Percentiles rank a stretch among this genome's conserved stretches.
Conservation (phyloP, 2,113 vertebrate genomes). For the Phoenicopterus ruber region DNA sequence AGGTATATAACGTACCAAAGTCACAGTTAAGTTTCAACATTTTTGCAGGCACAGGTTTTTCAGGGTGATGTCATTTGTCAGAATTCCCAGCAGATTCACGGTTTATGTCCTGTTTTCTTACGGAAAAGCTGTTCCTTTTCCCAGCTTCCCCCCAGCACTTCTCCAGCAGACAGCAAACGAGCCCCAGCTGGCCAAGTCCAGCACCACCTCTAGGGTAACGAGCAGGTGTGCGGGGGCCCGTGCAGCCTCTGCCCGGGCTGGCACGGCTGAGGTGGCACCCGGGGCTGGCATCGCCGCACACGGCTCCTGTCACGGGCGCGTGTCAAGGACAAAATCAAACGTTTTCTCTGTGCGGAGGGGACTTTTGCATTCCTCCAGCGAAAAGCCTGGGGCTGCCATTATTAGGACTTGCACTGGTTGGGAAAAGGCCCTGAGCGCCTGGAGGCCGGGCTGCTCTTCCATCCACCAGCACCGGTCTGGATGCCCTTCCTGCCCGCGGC, state of each 20-base stretch:
- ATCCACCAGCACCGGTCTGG: accelerated
- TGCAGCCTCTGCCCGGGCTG: background rate
- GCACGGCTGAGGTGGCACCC: background rate
- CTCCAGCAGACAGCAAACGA: background rate
- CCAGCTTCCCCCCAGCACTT: background rate
- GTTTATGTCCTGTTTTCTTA: background rate
- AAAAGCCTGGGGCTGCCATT: background rate
- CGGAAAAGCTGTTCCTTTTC: background rate
- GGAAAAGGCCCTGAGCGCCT: background rate
- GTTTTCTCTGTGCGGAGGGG: accelerated
- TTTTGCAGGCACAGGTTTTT: background rate
- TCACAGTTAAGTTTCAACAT: background rate
- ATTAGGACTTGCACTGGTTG: accelerated
- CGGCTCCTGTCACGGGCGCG: accelerated
- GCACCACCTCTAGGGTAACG: accelerated
- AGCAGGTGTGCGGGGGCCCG: background rate
- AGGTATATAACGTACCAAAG: background rate
- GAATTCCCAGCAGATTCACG: background rate
- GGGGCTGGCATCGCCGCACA: background rate
- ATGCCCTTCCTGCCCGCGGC: background rate
- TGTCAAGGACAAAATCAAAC: accelerated
- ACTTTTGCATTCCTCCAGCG: accelerated
- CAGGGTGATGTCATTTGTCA: background rate
- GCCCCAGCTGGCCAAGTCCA: background rate
- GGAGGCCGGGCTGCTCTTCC: background rate